These are phyloP conservation scores for Harpegnathos saltator DNA, from an alignment of 1,140 invertebrate species.

Conservation along the genomic window DNA sequence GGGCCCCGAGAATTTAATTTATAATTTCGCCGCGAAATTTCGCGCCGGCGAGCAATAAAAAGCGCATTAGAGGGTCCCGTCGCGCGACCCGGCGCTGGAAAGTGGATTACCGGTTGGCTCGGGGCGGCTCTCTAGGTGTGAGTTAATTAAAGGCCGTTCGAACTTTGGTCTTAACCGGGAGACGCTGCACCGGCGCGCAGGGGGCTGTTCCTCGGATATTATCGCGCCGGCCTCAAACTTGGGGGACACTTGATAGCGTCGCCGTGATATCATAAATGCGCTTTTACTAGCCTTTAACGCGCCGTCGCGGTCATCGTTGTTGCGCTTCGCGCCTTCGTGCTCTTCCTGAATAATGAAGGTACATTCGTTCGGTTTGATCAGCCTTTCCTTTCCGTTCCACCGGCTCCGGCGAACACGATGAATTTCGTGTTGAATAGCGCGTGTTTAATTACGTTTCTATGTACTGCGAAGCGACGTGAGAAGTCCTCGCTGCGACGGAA, in stretches of 20 bases:
- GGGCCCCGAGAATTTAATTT: slow-evolving; percentile 66
- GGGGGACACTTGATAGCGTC: slow-evolving; percentile 59
- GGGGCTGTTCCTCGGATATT: slow-evolving; percentile 27
- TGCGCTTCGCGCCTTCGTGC: not conserved
- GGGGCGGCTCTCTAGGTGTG: slow-evolving; percentile 32
- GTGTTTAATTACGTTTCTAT: too few species aligned
- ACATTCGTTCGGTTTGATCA: not conserved
- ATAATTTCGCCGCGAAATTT: slow-evolving; percentile 71
- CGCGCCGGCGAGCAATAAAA: slow-evolving; percentile 66
- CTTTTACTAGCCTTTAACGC: slow-evolving; percentile 50
- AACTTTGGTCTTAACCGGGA: slow-evolving; percentile 66
- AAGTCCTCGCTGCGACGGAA: too few species aligned
- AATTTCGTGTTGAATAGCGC: too few species aligned
- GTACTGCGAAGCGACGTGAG: too few species aligned
- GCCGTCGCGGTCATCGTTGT: not conserved
- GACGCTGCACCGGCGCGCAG: slow-evolving; percentile 43
- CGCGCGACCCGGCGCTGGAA: slow-evolving; percentile 60
- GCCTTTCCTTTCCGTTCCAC: not conserved
- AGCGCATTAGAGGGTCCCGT: slow-evolving; percentile 66
- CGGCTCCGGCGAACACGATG: not conserved
- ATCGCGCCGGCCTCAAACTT: slow-evolving; percentile 56
- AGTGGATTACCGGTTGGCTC: slow-evolving; percentile 68
- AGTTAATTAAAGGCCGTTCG: slow-evolving; percentile 75
- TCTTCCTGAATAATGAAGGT: slow-evolving; percentile 2
- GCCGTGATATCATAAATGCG: slow-evolving; percentile 50